Conservation (phyloP, 2,113 vertebrate genomes). For the Apodemus speciosus region DNA sequence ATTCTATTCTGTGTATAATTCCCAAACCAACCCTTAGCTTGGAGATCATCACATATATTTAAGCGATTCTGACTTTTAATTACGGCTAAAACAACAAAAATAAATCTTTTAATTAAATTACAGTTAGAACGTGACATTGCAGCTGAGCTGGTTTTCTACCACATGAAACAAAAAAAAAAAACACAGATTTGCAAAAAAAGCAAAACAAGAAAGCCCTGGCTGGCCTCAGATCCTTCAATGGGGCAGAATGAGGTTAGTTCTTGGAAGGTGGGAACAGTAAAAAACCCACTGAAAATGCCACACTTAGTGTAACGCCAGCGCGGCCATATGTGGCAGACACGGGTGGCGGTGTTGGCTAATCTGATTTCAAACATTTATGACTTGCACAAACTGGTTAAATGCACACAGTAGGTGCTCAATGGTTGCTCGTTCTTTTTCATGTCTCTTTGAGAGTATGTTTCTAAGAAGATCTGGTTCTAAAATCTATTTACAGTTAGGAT, state of each 20-base stretch:
- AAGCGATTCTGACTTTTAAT: neutral
- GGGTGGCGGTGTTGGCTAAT: no score
- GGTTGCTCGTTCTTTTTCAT: neutral
- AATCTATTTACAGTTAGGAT: neutral
- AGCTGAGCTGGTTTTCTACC: neutral
- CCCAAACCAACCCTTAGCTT: neutral
- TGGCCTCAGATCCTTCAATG: neutral
- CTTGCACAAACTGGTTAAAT: neutral
- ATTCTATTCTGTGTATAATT: neutral
- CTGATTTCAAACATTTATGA: no score
- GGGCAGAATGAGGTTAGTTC: neutral
- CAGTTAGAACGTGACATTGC: neutral
- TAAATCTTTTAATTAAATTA: slow-evolving; percentile 12
- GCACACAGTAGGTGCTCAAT: neutral
- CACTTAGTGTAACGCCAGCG: neutral
- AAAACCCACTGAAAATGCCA: neutral
- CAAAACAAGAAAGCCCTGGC: neutral
- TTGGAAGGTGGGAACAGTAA: neutral
- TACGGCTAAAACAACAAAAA: neutral
- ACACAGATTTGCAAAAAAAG: neutral
- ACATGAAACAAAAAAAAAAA: neutral
- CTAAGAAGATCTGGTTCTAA: neutral
- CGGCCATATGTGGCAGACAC: rapidly evolving
- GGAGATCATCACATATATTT: neutral
- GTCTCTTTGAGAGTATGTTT: neutral